Evolutionary conservation across 1,140 invertebrate species (phyloP).

Genomic region (Oscheius sp.): DNA sequence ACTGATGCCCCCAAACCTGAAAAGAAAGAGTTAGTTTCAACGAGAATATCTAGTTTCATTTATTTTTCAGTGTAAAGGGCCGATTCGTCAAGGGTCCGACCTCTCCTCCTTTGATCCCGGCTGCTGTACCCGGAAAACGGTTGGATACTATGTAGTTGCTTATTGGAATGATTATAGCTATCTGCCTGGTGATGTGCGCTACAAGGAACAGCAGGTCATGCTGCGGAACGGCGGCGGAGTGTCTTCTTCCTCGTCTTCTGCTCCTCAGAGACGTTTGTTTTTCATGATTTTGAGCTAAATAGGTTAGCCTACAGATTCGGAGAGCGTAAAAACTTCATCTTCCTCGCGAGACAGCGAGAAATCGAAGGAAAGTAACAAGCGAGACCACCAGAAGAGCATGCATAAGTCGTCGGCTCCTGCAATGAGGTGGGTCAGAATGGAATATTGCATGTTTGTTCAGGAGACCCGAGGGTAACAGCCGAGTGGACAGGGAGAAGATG

Average conservation of each 20-base stretch:
- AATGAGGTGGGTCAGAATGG: too few species aligned
- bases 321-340: neutral
- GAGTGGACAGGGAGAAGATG: too few species aligned
- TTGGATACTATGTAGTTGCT: too few species aligned
- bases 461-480: too few species aligned
- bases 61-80: neutral
- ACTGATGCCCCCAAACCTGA: neutral
- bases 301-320: neutral
- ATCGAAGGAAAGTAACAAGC: neutral
- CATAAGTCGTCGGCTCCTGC: too few species aligned
- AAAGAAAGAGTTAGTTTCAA: neutral
- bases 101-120: neutral
- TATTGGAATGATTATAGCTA: too few species aligned
- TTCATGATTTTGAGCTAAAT: neutral
- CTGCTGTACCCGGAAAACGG: neutral
- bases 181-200: constrained; percentile 1
- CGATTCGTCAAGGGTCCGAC: neutral
- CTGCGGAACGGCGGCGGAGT: neutral
- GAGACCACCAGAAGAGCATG: neutral
- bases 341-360: neutral
- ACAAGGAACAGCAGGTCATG: neutral
- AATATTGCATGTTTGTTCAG: too few species aligned
- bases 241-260: neutral
- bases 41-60: neutral
- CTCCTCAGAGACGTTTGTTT: neutral